Conservation (phyloP, 23 tunicate species). For the Pegea sp. region DNA sequence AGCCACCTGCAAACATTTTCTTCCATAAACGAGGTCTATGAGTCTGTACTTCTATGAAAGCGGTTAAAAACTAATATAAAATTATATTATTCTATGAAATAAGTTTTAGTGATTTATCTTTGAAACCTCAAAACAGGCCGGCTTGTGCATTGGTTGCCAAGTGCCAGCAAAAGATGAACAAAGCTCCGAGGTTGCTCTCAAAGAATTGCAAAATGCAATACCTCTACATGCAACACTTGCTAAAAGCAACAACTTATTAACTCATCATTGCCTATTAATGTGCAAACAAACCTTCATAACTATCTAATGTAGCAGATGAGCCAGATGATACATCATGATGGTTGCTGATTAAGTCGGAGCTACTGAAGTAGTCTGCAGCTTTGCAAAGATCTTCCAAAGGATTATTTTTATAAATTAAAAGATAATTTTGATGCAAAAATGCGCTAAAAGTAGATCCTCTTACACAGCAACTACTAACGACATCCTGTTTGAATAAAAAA, state of each 20-base stretch:
- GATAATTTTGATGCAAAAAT: slow-evolving; percentile 72
- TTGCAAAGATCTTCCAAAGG: slow-evolving; percentile 27
- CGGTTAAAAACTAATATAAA: neutral
- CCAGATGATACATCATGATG: slow-evolving; percentile 36
- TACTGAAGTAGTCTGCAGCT: slow-evolving; percentile 36
- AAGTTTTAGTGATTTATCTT: neutral
- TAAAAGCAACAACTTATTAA: slow-evolving; percentile 1
- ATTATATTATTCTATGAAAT: neutral
- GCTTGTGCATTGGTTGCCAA: slow-evolving; percentile 86
- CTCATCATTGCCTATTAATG: neutral
- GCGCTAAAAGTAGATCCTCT: slow-evolving; percentile 43
- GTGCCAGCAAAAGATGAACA: slow-evolving; percentile 37
- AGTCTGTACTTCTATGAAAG: neutral
- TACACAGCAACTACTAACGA: slow-evolving; percentile 46
- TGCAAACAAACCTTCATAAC: slow-evolving; percentile 12
- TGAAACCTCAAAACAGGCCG: slow-evolving; percentile 58
- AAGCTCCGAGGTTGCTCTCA: slow-evolving; percentile 39
- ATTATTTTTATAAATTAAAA: slow-evolving; percentile 23
- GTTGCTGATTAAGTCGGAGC: slow-evolving; percentile 32
- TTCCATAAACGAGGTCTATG: neutral
- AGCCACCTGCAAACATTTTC: slow-evolving; percentile 2
- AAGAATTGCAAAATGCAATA: slow-evolving; percentile 45
- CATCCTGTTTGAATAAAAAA: slow-evolving; percentile 10
- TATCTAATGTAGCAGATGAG: slow-evolving; percentile 9
- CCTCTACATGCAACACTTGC: slow-evolving; percentile 50